These are phyloP conservation scores for Hyla sarda DNA, from an alignment of 2,113 vertebrate species.

Conservation along the genomic window DNA sequence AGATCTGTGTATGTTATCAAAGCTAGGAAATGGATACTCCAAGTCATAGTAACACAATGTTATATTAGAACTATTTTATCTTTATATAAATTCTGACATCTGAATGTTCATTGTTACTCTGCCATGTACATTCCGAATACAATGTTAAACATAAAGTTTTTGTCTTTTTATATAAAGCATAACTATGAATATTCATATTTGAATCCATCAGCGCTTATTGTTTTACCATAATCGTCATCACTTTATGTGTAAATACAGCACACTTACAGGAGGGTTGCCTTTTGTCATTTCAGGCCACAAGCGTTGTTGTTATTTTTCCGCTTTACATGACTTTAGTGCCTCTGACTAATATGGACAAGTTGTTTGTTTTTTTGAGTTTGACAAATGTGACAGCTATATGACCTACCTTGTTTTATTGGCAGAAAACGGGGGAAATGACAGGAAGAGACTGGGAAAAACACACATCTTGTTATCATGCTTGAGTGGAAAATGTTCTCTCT, in stretches of 20 bases:
- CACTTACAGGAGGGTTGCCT: not conserved
- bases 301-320: not conserved
- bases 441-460: constrained; percentile 27
- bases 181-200: no score
- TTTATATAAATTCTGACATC: no score
- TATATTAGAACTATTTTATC: no score
- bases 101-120: no score
- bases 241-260: not conserved
- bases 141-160: no score
- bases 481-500: constrained; percentile 49
- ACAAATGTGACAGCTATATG: constrained; percentile 47
- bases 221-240: no score
- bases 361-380: constrained; percentile 55
- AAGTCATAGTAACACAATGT: no score
- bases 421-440: constrained; percentile 41
- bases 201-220: no score
- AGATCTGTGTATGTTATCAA: no score
- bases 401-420: constrained; percentile 44
- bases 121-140: no score
- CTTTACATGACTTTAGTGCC: not conserved
- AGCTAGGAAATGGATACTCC: no score
- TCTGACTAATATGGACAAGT: constrained; percentile 21
- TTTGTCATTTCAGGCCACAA: not conserved
- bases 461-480: constrained; percentile 46
- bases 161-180: no score